Evolutionary conservation across 2,888 invertebrate genomes (phyloP), one percentile per base, ranked within the genome.

Genomic region (Halocaridina rubra): DNA sequence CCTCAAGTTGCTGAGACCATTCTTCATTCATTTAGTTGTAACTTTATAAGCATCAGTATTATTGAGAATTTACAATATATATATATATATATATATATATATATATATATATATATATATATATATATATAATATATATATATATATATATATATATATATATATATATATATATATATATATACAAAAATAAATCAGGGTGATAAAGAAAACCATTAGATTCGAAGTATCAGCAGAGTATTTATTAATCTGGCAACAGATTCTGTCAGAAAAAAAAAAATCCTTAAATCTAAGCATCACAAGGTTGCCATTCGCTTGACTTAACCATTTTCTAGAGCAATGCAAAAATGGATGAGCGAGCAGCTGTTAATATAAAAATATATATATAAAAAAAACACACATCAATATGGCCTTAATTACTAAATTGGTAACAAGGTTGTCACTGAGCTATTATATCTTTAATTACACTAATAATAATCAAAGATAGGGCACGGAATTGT

Each of bases 371-470:
- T 3, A 3, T 53, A 53, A n/a, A 53, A 19, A 53, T n/a, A n/a
- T n/a, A 53, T 53, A 53, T 53, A 53, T 53, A 53, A n/a, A 53
- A 10, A 53, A 53, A 7, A 53, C 19, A 53, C 19, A 53, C 19
- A 53, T n/a, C 53, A 13, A n/a, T 2, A n/a, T 53, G 16, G 53
- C 7, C 71, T 57, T 71, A 79, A 53, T 5, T 19, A n/a, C n/a
- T 7, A 69, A 79, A 27, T 30, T 80, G 72, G 72, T 80, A 80
- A 80, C 72, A 80, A 80, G 57, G 57, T 29, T 59, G 59, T 30
- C 78, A 61, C 39, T 79, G 79, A 79, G 69, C 79, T 29, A 69
- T 29, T 7, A 78, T 16, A 32, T 53, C 19, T 53, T 53, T 53
- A 53, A 53, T n/a, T n/a, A n/a, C n/a, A n/a, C n/a, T n/a, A n/a